These are phyloP conservation scores for Synergus itoensis DNA, from an alignment of 2,888 invertebrate species.

Conservation along the genomic window DNA sequence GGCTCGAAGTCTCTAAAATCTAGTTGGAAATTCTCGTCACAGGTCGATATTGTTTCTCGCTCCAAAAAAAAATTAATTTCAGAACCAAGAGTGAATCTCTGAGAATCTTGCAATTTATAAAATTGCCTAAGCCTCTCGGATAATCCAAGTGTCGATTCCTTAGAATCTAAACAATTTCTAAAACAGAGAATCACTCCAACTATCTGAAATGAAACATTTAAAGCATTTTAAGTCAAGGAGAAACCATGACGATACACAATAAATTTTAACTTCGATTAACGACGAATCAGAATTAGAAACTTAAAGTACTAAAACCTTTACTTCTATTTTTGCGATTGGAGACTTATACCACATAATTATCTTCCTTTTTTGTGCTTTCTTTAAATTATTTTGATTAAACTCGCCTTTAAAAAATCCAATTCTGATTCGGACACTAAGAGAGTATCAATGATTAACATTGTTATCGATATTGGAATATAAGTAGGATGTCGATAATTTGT, in stretches of 20 bases:
- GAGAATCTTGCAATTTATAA: not conserved
- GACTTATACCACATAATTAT: not conserved
- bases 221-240: conserved; percentile 64
- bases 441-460: conserved; percentile 22
- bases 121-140: not conserved
- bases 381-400: conserved; percentile 7
- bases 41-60: conserved; percentile 30
- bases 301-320: not conserved
- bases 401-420: not conserved
- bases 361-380: not conserved
- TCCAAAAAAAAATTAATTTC: conserved; percentile 47
- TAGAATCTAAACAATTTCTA: not conserved
- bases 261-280: conserved; percentile 45
- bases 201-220: conserved; percentile 32
- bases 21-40: conserved; percentile 19
- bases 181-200: not conserved
- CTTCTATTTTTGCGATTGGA: not conserved
- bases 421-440: conserved; percentile 17
- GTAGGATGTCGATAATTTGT: conserved; percentile 37
- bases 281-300: conserved; percentile 27
- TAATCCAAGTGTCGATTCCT: not conserved
- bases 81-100: conserved; percentile 36
- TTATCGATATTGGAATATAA: conserved; percentile 34
- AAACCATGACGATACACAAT: conserved; percentile 67
- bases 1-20: conserved; percentile 28